Percentiles rank a stretch among this genome's conserved stretches.
phyloP scores from a whole-genome alignment of 2,113 vertebrate genomes.

The Lepus americanus region DNA sequence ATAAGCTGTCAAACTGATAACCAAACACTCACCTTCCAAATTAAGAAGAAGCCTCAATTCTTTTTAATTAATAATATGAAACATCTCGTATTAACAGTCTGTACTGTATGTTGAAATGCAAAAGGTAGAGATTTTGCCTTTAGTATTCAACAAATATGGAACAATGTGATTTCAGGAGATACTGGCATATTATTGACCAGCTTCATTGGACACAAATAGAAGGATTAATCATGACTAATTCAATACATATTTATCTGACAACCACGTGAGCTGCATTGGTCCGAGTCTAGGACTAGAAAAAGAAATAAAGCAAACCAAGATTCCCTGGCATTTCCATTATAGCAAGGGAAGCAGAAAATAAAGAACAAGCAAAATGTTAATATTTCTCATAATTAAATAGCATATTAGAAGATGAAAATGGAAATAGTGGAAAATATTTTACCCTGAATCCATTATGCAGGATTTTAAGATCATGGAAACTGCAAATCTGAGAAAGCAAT shows the following conservation, averaged over 20 bases:
- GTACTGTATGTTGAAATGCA: not conserved
- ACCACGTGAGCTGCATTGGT: not conserved
- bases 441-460: not conserved
- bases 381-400: not conserved
- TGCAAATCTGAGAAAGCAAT: not conserved
- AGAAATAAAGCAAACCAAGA: not conserved
- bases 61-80: conserved; percentile 38
- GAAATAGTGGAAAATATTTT: not conserved
- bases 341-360: not conserved
- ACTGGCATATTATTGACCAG: not conserved
- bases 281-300: not conserved
- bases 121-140: conserved; percentile 21
- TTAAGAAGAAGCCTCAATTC: not conserved
- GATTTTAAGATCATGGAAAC: conserved; percentile 44
- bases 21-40: not conserved
- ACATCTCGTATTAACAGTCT: not conserved
- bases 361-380: not conserved
- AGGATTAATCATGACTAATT: not conserved
- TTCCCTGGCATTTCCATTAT: not conserved
- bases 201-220: conserved; percentile 26
- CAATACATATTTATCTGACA: not conserved
- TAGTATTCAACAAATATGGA: not conserved
- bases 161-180: conserved; percentile 32
- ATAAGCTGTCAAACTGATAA: not conserved
- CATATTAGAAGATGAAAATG: not conserved